Evolutionary conservation across 2,797 vertebrate genomes (phyloP), one percentile per base, ranked within the genome.

Genomic region (Loris lydekkerianus): DNA sequence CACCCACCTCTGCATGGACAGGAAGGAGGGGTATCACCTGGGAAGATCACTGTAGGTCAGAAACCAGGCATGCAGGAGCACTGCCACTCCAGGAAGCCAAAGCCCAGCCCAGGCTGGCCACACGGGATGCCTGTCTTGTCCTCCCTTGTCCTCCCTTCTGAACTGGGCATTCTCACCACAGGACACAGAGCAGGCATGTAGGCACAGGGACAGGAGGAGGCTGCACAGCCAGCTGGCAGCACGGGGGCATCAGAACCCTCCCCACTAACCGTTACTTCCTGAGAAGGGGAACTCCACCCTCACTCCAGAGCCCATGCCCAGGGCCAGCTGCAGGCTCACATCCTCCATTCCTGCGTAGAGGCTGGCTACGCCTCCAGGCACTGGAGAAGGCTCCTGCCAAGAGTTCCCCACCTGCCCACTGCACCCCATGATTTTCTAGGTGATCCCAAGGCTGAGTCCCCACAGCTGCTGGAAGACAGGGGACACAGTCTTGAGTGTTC

Each of bases 101-200:
- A 60, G 23, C 34, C 58, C 0, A 2, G 18, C 46, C 13, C 18
- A 31, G 31, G 83, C 84, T 34, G 67, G 80, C 81, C 56, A 17
- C 2, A 0, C 7, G 75, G 10, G 37, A 20, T 27, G 34, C 69
- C 56, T 3, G 2, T 27, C 0, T 1, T 31, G 20, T 23, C 13
- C 29, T 73, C 72, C 83, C 0, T 1, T 31, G 20, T 23, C 13
- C 29, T 73, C 72, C 83, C 53, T 84, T 29, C 67, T 56, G 7
- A 56, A 18, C 6, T 3, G 2, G 29, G 7, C 20, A 31, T 11
- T 25, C 65, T 21, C 25, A 3, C 21, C 40, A 1, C 15, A 25
- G 11, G 34, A 29, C 31, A 63, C 93, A 43, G 10, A 75, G 34
- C 11, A n/a, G 53, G n/a, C 25, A 63, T 1, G 5, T n/a, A 65